Base-by-base conservation (phyloP, 2,797 vertebrate genomes). In the Alcedo quadribrachys region DNA sequence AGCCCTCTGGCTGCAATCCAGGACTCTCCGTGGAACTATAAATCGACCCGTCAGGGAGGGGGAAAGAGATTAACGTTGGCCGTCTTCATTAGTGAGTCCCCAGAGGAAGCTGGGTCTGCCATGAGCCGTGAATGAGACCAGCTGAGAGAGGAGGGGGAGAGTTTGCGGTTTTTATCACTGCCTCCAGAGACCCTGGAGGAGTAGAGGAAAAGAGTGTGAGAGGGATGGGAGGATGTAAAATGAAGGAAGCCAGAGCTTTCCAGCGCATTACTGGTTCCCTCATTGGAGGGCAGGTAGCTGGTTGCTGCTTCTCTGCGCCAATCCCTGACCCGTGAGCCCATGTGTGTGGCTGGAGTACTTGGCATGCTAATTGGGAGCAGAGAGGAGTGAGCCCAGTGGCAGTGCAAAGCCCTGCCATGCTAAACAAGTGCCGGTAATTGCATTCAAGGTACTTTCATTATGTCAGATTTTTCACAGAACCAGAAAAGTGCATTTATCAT, bases 11-110 rank as follows among this genome's bases (percentile, higher is more conserved):
- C 98, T 91, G 73, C 91, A 95, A 85, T 97, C 97, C 98, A 98
- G 96, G 96, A 96, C 97, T 97, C 97, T 97, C 97, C 89, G 95
- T 89, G 97, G 98, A 97, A 97, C 97, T 97, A 98, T 98, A 98
- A 98, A 98, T 98, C 97, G 98, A 98, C 97, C 97, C 97, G 97
- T 98, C 97, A 97, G 96, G 97, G 97, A 97, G 97, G 97, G 97
- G 97, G 91, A 82, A 97, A 97, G 97, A 98, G 97, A 98, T 98
- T 98, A 98, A 98, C 97, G 97, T 97, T 97, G 96, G 97, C 97
- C 97, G 97, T 98, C 98, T 98, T 98, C 97, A 98, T 98, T 98
- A 98, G 97, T 90, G 95, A 93, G 93, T 97, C 97, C 97, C 98
- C 94, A 82, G 94, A 96, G 97, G 97, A 97, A 97, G 95, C 57